phyloP scores from a whole-genome alignment of 2,113 vertebrate genomes.

The Epinephelus moara region DNA sequence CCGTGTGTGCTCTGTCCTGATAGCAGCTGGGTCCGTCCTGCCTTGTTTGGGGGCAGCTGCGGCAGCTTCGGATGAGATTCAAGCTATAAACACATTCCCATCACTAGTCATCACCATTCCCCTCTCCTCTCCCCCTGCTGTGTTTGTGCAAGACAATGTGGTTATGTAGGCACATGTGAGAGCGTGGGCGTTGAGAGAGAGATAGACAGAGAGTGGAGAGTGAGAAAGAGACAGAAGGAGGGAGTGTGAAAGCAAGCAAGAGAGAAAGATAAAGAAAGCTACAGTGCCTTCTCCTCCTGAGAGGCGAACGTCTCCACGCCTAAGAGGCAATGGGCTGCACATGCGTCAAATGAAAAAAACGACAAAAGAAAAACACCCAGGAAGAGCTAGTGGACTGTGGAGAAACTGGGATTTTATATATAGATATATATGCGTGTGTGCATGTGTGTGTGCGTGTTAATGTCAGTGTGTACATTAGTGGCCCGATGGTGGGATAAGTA shows the following conservation, averaged over 20 bases:
- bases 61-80: constrained; percentile 40
- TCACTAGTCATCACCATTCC: constrained; percentile 41
- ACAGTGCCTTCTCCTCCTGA: not conserved
- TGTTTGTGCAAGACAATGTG: constrained; percentile 52
- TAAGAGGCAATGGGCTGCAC: constrained; percentile 2
- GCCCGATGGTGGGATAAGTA: constrained; percentile 46
- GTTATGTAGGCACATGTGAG: constrained; percentile 40
- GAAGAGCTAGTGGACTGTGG: not conserved
- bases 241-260: not conserved
- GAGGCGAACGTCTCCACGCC: not conserved
- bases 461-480: constrained; percentile 38
- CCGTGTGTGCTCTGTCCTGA: constrained; percentile 23
- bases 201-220: constrained; percentile 10
- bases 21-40: constrained; percentile 59
- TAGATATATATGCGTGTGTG: not conserved
- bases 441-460: not conserved
- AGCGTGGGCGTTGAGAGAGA: constrained; percentile 23
- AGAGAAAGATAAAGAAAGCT: constrained; percentile 16
- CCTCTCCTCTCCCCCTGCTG: constrained; percentile 21
- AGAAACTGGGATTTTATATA: not conserved
- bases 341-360: not conserved
- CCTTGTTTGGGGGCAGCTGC: constrained; percentile 35
- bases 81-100: constrained; percentile 48
- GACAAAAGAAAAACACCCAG: not conserved
- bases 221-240: constrained; percentile 18